Base-by-base conservation (phyloP, 1,140 invertebrate species). In the Physella acuta region DNA sequence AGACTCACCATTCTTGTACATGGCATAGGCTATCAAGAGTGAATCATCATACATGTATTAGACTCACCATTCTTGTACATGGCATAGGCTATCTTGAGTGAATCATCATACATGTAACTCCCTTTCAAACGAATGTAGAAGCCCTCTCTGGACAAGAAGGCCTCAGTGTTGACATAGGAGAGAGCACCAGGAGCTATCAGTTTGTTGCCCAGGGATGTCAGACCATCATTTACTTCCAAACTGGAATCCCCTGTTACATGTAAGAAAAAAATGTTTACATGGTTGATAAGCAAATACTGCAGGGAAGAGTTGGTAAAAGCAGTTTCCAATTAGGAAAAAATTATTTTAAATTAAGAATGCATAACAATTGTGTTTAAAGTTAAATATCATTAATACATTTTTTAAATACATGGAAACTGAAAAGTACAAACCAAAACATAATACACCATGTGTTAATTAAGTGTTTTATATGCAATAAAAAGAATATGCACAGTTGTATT, bases 111-210 rank as follows among this genome's bases (percentile, higher is more conserved):
- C 3, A 51, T 59, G 55, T 68, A 53, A 3, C n/a, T 36, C 3
- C 56, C 71, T 37, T 44, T 62, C n/a, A 72, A 28, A 4, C 71
- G 30, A 31, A 72, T 39, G 31, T 72, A 72, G 58, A 72, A 68
- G 1, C 71, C 71, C 16, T 30, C 33, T 5, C 30, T 28, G 26
- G 53, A 64, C 30, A 63, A 1, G 3, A 24, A 36, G 0, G 37
- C 36, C 26, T 31, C 26, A 39, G 28, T 1, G 24, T 20, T 58
- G 56, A n/a, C 30, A 58, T 34, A 34, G 36, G 2, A 24, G n/a
- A 28, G 14, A 44, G 33, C 28, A n/a, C 31, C 26, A 17, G 37
- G 5, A 2, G 30, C 26, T 2, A 28, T 33, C 1, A 52, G 49
- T 24, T 3, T 26, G 14, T 55, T 28, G 28, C 2, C 24, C 8